Evolutionary conservation across 2,797 vertebrate genomes (phyloP).

Genomic region (Aselliscus stoliczkanus): DNA sequence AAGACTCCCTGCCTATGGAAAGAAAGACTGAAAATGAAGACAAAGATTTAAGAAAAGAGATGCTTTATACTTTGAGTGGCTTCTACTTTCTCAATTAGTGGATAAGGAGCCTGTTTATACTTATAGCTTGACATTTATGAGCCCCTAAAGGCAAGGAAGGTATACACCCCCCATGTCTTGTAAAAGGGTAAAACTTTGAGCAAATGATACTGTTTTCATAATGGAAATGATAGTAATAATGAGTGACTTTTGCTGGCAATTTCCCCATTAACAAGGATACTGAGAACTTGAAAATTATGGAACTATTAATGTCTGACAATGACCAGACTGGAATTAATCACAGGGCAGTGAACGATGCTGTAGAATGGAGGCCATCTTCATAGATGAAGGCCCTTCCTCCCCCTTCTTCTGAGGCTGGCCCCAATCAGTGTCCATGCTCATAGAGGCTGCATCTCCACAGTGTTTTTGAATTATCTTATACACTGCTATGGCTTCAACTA

Average conservation of each 20-base stretch:
- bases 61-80: background rate
- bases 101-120: constrained; percentile 39
- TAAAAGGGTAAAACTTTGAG: constrained; percentile 60
- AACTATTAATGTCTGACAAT: background rate
- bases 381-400: background rate
- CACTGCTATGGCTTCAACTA: background rate
- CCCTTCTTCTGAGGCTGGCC: background rate
- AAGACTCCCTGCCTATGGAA: background rate
- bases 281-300: constrained; percentile 10
- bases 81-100: constrained; percentile 14
- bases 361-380: background rate
- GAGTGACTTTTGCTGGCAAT: background rate
- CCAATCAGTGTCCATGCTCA: background rate
- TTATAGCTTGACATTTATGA: constrained; percentile 60
- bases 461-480: background rate
- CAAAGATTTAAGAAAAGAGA: background rate
- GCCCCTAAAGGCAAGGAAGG: constrained; percentile 56
- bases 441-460: background rate
- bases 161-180: constrained; percentile 1
- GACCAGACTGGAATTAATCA: background rate
- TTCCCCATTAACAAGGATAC: background rate
- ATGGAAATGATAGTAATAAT: constrained; percentile 43
- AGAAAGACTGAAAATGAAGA: constrained; percentile 8
- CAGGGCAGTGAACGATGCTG: background rate
- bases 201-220: constrained; percentile 49